Evolutionary conservation across 2,797 vertebrate genomes (phyloP), one percentile per base, ranked within the genome.

Genomic region (Muraenolepis orangiensis): DNA sequence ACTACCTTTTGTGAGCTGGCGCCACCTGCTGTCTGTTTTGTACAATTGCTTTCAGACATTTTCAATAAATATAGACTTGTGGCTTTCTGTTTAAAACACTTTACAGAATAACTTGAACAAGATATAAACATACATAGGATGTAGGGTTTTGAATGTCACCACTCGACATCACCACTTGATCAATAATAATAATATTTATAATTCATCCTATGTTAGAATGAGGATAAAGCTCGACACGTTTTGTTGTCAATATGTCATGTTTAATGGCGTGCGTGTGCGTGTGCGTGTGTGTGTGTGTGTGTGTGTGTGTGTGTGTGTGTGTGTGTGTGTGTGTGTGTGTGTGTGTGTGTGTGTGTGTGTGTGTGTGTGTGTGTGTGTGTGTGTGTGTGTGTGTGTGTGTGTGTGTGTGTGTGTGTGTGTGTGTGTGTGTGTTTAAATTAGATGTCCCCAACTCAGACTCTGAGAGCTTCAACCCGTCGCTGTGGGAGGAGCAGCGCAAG

Each of bases 401-500:
- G 38, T 40, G 38, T 40, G 12, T 40, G 38, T 46, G 42, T 46
- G 42, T 46, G 42, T 38, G 4, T 38, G 4, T 38, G 8, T 38
- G 4, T 46, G 18, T 6, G 42, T 67, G 10, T 12, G 61, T 66
- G 8, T n/a, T n/a, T n/a, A n/a, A n/a, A 66, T 30, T 76, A 95
- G 94, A 93, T 78, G 85, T 93, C 71, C 92, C 96, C 80, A 96
- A 95, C 89, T 99, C 97, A 2, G 98, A 99, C 92, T 97, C 96
- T 46, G 98, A 99, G 93, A 99, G 96, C 92, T 99, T 99, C 87
- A 99, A 99, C 85, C 98, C 96, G 1, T 95, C 95, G 18, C 87
- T 99, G 13, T 99, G 98, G 98, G 98, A 99, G 87, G 98, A 99
- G 71, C 98, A 99, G 84, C 93, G 98, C 16, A 99, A 97, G 83